Evolutionary conservation across 2,797 vertebrate genomes (phyloP), one percentile per base, ranked within the genome.

Genomic region (Alosa sapidissima): DNA sequence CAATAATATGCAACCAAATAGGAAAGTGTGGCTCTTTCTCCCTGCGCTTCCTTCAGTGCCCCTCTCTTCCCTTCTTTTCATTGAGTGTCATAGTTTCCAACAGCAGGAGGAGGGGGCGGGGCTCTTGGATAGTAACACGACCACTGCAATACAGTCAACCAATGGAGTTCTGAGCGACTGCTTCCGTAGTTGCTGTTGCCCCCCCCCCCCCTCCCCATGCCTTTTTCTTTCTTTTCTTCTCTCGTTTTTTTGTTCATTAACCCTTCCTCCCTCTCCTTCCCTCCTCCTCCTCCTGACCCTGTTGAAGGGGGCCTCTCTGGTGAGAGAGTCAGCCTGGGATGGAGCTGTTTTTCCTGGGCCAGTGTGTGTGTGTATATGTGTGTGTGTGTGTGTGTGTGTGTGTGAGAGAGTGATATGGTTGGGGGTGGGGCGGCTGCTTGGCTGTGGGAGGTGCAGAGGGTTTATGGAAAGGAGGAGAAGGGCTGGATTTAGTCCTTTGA

Each of bases 401-500:
- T 87, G 87, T 54, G 47, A 81, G 81, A 68, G 55, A 52, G 82
- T 81, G 72, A 62, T 82, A 60, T 83, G 85, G 82, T 90, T 88
- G 89, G 92, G 91, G 86, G 91, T 89, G 91, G 90, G 92, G 48
- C 85, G 91, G 91, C 87, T 90, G 84, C 78, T 86, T 85, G 92
- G 75, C 68, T 88, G 89, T 92, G 91, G 86, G 91, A 89, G 91
- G 90, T 92, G 48, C 86, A 91, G 91, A 86, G 90, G 84, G 65
- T 88, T 87, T 91, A 65, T 84, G 82, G 83, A 45, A 54, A 84
- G 86, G 86, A 84, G 87, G 86, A 82, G 83, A 84, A 81, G 89
- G 90, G 89, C 90, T 91, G 95, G 95, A 94, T 95, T 95, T 96
- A 93, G 95, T 95, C 92, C 96, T 97, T 97, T 97, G 96, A 97